A percentile compares a stretch with the other conserved stretches of the same genome.
These are phyloP conservation scores for Caranx melampygus DNA, from an alignment of 2,113 vertebrate genomes.

Conservation along the genomic window DNA sequence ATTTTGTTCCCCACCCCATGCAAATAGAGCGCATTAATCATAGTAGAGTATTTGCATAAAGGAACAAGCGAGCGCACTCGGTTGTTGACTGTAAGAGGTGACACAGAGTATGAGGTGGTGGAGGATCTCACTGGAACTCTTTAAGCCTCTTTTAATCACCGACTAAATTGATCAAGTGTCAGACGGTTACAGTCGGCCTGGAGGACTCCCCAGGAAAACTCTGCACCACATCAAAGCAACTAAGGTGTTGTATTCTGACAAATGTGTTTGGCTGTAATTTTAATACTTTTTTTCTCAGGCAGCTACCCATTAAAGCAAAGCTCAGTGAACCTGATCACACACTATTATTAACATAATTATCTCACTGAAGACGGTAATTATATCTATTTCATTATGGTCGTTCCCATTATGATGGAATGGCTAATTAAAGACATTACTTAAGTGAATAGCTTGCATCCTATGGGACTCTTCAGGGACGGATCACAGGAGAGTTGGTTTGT, in stretches of 20 bases:
- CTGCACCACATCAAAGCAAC: conserved; percentile 46
- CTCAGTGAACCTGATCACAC: conserved; percentile 28
- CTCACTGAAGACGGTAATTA: conserved; percentile 53
- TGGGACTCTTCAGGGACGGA: conserved; percentile 48
- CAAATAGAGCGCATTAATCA: conserved; percentile 71
- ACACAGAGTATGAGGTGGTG: background rate
- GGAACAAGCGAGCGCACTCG: conserved; percentile 6
- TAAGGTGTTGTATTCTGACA: conserved; percentile 28
- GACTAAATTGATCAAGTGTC: conserved; percentile 50
- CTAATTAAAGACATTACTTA: conserved; percentile 68
- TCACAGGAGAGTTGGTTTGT: conserved; percentile 33
- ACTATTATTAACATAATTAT: conserved; percentile 57
- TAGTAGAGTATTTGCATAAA: conserved; percentile 45
- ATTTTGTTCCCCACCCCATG: conserved; percentile 53
- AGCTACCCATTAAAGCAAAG: conserved; percentile 36
- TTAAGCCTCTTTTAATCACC: conserved; percentile 49
- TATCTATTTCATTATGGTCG: conserved; percentile 49
- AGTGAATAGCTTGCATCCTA: conserved; percentile 53
- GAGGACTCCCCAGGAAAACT: conserved; percentile 19
- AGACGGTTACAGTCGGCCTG: conserved; percentile 17
- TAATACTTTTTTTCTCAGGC: conserved; percentile 10
- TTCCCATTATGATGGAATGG: conserved; percentile 46
- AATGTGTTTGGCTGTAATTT: conserved; percentile 25
- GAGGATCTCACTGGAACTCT: conserved; percentile 23
- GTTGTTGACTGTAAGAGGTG: background rate